These are phyloP conservation scores for Drosophila affinis DNA, from an alignment of 2,888 invertebrate species.

Conservation along the genomic window DNA sequence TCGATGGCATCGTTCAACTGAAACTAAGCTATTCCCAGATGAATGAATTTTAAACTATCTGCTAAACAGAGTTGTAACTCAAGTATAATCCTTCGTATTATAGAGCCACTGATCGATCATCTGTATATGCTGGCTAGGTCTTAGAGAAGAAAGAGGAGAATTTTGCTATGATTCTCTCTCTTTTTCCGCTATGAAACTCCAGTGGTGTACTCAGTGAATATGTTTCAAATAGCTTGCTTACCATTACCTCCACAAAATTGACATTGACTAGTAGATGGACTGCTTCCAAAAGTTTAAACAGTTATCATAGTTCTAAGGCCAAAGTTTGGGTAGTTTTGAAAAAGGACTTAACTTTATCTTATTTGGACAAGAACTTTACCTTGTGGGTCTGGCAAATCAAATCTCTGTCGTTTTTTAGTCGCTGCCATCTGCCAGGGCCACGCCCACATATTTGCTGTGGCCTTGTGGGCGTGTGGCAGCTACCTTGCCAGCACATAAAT, in stretches of 20 bases:
- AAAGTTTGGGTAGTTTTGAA: background rate
- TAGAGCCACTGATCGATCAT: background rate
- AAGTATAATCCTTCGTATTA: background rate
- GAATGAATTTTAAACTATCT: background rate
- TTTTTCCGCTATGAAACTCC: too few relatives aligned
- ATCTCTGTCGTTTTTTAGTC: background rate
- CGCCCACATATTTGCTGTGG: conserved; percentile 41
- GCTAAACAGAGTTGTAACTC: background rate
- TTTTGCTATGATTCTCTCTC: too few relatives aligned
- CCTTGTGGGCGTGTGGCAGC: conserved; percentile 36
- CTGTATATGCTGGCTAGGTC: background rate
- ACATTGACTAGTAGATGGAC: background rate
- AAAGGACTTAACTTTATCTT: background rate
- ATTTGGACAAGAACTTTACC: background rate
- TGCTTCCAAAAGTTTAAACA: background rate
- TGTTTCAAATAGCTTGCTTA: too few relatives aligned
- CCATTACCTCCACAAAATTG: background rate
- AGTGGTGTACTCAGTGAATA: too few relatives aligned
- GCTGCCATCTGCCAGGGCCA: background rate
- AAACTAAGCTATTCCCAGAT: conserved; percentile 9
- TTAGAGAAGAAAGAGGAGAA: too few relatives aligned
- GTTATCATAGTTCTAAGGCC: background rate
- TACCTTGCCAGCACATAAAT: conserved; percentile 61
- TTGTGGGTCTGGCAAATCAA: background rate
- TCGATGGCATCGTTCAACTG: conserved; percentile 1